Evolutionary conservation across 2,888 invertebrate genomes (phyloP), one percentile per base, ranked within the genome.

Genomic region (Troides helena): DNA sequence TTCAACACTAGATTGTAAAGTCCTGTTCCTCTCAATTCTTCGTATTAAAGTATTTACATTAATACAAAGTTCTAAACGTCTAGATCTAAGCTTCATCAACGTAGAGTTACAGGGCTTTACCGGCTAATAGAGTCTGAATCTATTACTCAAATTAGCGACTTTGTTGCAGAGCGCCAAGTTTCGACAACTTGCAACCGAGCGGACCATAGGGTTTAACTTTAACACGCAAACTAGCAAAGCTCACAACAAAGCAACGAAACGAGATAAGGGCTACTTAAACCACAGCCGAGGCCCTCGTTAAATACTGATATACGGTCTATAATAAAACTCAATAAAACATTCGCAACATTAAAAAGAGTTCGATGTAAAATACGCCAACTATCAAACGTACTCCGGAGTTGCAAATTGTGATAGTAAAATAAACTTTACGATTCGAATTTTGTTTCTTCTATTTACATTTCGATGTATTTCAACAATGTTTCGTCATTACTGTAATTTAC

Each of bases 311-410:
- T 91, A 92, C 87, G 88, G 80, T 88, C 85, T 82, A 85, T 89
- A 90, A 89, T 90, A 91, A 90, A 90, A 88, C 76, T 77, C 83
- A 90, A 90, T 89, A 90, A 92, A 91, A 90, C 84, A 90, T 89
- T 90, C 77, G 92, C 91, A 90, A 90, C 90, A 90, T 89, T 91
- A 90, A 90, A 89, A 86, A 83, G 78, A 85, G 85, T 87, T 86
- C 90, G 86, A 89, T 89, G 90, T 89, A 86, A 87, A 87, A 83
- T 82, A 80, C 83, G 84, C 86, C 86, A 86, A 86, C 83, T 87
- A 88, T 88, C 87, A 85, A 86, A 86, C 83, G 80, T 83, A 81
- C 82, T 79, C 75, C 80, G 79, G 79, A 77, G 80, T 81, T 84
- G 81, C 82, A 82, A 84, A 70, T 63, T 70, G 67, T 64, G 85